Evolutionary conservation across 1,140 invertebrate species (phyloP), one percentile per base, ranked within the genome.

Genomic region (Drosophila ananassae): DNA sequence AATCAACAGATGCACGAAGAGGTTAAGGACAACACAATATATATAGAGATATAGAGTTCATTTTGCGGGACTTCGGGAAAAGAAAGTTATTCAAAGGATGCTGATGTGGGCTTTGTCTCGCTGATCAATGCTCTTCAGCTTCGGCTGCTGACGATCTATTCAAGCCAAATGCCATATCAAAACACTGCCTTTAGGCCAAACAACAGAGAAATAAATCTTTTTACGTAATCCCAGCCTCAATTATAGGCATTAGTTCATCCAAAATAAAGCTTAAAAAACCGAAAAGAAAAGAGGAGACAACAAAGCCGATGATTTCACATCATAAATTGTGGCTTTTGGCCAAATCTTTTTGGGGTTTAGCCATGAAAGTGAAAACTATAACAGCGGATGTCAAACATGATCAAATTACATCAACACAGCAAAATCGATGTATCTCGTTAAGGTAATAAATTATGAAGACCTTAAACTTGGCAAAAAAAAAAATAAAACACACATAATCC

Each of bases 241-340:
- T 83, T 82, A 82, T 82, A 62, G 71, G 61, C 74, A 82, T 82
- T 83, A 83, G 79, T 74, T 83, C 63, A 74, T 82, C 68, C 75
- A 72, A 74, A 78, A 73, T 64, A 66, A 37, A 61, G 39, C 37
- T 51, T 62, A 62, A 39, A 54, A 56, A 72, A 54, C 46, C 58
- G 34, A 54, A 13, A 21, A 47, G 17, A 57, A 59, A 46, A 55
- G 59, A 62, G 50, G 66, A 57, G 74, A 71, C 56, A 77, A 53
- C 57, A 58, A 62, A 61, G 77, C 76, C 67, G 63, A 24, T 68
- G 80, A 74, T 77, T 71, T 71, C 64, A 71, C 63, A 77, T 64
- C 79, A 83, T 79, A 73, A 83, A 83, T 78, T 50, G 60, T 57
- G 79, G 78, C 62, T 77, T 56, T 77, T 82, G 63, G 78, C 50